These are phyloP conservation scores for Rhinoderma darwinii DNA, from an alignment of 2,113 vertebrate species.

Conservation along the genomic window DNA sequence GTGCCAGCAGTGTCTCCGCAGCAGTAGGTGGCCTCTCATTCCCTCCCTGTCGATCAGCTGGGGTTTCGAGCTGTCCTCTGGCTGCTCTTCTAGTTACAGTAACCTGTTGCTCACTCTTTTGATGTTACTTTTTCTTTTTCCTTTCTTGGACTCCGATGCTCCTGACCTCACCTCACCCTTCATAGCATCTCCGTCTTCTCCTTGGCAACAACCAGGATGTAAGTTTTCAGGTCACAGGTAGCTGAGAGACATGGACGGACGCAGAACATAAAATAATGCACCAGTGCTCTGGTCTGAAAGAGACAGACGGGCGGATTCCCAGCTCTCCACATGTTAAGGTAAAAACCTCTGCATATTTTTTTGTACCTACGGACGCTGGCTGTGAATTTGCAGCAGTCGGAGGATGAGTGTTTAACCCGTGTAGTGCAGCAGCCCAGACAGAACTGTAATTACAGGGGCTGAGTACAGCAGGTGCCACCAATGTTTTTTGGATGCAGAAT, in stretches of 20 bases:
- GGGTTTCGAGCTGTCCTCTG: background rate
- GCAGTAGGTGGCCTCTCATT: background rate
- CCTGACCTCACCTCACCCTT: slow-evolving; percentile 39
- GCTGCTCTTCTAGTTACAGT: background rate
- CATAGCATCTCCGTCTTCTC: slow-evolving; percentile 47
- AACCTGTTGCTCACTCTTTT: background rate
- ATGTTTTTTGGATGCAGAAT: too few relatives aligned
- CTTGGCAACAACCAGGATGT: slow-evolving; percentile 9
- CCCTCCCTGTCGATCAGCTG: background rate
- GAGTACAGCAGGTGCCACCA: too few relatives aligned
- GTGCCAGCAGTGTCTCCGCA: background rate
- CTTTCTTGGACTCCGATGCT: background rate
- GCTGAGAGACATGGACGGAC: background rate
- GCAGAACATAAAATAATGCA: background rate
- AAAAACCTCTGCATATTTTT: background rate
- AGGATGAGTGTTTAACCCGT: too few relatives aligned
- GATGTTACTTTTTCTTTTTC: background rate
- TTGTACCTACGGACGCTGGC: too few relatives aligned
- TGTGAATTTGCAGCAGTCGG: too few relatives aligned
- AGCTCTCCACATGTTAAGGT: background rate
- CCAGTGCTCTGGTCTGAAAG: background rate
- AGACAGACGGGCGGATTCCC: background rate
- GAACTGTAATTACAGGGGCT: too few relatives aligned
- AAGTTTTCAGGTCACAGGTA: slow-evolving; percentile 56
- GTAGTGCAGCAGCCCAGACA: too few relatives aligned